These are phyloP conservation scores for Kryptolebias ocellatus DNA, from an alignment of 2,797 vertebrate species.

Conservation along the genomic window DNA sequence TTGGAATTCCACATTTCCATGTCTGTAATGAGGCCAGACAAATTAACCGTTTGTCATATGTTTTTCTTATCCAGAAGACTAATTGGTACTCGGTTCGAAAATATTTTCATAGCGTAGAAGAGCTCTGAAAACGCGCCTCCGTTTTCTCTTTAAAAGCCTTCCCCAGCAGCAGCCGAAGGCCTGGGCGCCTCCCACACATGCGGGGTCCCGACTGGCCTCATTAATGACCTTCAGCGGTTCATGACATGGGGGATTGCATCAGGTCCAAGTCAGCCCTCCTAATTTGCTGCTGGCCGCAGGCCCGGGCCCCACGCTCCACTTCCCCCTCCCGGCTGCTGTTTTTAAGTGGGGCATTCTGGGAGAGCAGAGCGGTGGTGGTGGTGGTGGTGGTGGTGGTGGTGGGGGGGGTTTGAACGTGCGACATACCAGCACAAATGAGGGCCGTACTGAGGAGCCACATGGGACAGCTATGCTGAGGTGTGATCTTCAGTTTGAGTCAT, in stretches of 20 bases:
- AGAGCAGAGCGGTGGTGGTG: constrained; percentile 34
- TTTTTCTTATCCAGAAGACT: constrained; percentile 62
- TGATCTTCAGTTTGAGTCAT: constrained; percentile 49
- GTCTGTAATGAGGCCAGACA: constrained; percentile 6
- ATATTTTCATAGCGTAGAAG: constrained; percentile 74
- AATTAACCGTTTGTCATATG: constrained; percentile 43
- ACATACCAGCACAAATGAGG: constrained; percentile 57
- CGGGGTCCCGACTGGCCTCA: constrained; percentile 62
- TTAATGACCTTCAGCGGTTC: constrained; percentile 71
- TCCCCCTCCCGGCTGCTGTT: constrained; percentile 51
- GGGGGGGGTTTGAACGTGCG: constrained; percentile 45
- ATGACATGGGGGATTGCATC: constrained; percentile 65
- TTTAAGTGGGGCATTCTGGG: constrained; percentile 70
- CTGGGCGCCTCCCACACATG: constrained; percentile 58
- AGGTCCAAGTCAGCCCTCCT: constrained; percentile 71
- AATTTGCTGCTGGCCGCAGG: constrained; percentile 73
- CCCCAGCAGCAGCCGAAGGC: constrained; percentile 52
- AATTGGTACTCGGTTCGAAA: constrained; percentile 69
- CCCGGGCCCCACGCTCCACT: constrained; percentile 53
- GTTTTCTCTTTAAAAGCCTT: constrained; percentile 71
- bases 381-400: not conserved
- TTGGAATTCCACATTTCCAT: not conserved
- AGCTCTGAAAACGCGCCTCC: constrained; percentile 57
- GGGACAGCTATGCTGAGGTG: constrained; percentile 50
- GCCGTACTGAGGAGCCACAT: constrained; percentile 37